Conservation (phyloP, 2,113 vertebrate genomes). For the Micromys minutus region DNA sequence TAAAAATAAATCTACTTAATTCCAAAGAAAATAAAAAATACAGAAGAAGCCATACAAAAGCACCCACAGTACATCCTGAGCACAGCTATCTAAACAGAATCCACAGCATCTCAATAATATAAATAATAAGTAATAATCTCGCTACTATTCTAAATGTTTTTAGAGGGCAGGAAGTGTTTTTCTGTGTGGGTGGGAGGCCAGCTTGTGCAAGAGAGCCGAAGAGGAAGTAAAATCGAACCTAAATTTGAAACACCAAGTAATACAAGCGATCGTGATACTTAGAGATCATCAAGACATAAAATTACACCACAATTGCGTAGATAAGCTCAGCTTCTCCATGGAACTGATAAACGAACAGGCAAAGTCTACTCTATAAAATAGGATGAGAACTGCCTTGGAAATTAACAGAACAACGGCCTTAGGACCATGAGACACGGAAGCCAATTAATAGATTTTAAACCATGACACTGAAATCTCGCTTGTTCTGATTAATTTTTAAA, state of each 20-base stretch:
- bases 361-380: background rate
- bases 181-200: background rate
- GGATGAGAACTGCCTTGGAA: no score
- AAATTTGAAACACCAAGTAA: background rate
- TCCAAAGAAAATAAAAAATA: background rate
- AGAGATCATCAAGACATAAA: background rate
- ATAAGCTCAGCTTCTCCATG: background rate
- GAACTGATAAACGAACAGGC: background rate
- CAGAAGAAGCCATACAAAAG: conserved; percentile 23
- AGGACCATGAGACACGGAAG: background rate
- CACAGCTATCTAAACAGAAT: background rate
- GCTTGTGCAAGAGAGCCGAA: background rate
- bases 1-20: conserved; percentile 11
- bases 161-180: conserved; percentile 3
- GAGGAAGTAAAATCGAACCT: background rate
- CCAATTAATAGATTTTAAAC: background rate
- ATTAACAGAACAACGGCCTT: background rate
- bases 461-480: background rate
- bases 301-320: background rate
- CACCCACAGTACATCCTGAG: background rate
- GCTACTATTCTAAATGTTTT: background rate
- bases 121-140: conserved; percentile 9
- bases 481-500: background rate
- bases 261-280: background rate
- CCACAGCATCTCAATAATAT: background rate